Evolutionary conservation across 2,888 invertebrate species (phyloP).

Genomic region (Galerucella calmariensis): DNA sequence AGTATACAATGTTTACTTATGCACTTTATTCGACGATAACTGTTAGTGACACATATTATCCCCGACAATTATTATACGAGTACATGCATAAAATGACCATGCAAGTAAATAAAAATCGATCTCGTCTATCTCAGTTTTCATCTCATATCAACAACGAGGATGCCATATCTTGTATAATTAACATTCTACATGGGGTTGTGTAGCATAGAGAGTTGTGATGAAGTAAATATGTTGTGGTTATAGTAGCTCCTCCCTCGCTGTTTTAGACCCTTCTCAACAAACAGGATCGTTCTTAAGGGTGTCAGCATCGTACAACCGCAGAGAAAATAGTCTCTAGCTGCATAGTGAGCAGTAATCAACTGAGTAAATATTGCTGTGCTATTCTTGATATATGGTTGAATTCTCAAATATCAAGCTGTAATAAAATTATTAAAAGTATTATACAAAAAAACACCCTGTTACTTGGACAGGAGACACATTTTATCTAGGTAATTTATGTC

Average conservation of each 20-base stretch:
- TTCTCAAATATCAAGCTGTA: not conserved
- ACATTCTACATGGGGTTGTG: conserved; percentile 43
- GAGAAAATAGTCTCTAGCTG: not conserved
- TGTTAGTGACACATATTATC: no score
- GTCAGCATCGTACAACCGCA: not conserved
- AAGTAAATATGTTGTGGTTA: conserved; percentile 52
- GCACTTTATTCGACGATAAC: no score
- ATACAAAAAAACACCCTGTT: no score
- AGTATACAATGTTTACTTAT: no score
- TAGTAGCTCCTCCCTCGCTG: conserved; percentile 42
- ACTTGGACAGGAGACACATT: no score
- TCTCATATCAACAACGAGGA: conserved; percentile 5
- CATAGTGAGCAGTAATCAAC: not conserved
- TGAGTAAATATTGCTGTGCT: not conserved
- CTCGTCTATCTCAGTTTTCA: not conserved
- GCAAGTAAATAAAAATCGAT: not conserved
- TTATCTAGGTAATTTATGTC: no score
- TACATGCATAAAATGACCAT: no score
- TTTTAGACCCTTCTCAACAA: conserved; percentile 34
- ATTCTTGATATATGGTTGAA: not conserved
- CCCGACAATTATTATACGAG: no score
- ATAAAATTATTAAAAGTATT: no score
- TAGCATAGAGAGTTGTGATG: conserved; percentile 48
- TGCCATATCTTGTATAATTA: conserved; percentile 27
- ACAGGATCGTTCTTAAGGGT: conserved; percentile 8